A percentile compares a stretch with the other conserved stretches of the same genome.
These are phyloP conservation scores for Drosophila burlai DNA, from an alignment of 1,140 invertebrate genomes.

Conservation along the genomic window DNA sequence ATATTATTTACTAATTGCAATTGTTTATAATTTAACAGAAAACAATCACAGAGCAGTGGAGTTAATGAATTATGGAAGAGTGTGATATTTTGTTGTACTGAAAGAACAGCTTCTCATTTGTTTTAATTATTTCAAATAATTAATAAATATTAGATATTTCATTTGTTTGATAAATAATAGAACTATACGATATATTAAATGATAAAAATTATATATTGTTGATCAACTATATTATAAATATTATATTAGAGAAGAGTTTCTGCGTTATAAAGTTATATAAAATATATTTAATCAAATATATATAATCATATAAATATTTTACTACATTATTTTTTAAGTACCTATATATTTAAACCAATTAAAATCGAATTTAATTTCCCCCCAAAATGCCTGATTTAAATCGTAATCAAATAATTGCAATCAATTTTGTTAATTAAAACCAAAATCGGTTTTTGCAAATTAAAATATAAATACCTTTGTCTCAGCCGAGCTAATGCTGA, in stretches of 20 bases:
- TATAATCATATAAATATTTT: too few relatives aligned
- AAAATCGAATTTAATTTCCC: not conserved
- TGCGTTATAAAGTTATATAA: too few relatives aligned
- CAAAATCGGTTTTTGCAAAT: not conserved
- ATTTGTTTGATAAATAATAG: not conserved
- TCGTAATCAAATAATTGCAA: not conserved
- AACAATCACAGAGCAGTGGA: not conserved
- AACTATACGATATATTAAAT: not conserved
- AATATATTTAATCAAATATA: too few relatives aligned
- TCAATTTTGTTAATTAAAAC: too few relatives aligned
- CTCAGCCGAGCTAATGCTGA: not conserved
- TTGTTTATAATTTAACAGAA: slow-evolving; percentile 5
- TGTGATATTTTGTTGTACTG: too few relatives aligned
- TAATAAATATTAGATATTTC: not conserved
- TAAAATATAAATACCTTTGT: not conserved
- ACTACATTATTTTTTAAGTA: too few relatives aligned
- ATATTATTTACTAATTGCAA: slow-evolving; percentile 19
- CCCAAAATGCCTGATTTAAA: not conserved
- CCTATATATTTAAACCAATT: not conserved
- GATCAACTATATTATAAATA: too few relatives aligned
- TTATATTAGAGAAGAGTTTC: too few relatives aligned
- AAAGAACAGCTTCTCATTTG: not conserved
- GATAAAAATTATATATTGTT: not conserved
- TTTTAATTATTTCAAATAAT: not conserved
- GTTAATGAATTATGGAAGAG: not conserved